phyloP scores from a whole-genome alignment of 37 sponge, comb jelly and placozoan species.

The Hexactinellida sp. region DNA sequence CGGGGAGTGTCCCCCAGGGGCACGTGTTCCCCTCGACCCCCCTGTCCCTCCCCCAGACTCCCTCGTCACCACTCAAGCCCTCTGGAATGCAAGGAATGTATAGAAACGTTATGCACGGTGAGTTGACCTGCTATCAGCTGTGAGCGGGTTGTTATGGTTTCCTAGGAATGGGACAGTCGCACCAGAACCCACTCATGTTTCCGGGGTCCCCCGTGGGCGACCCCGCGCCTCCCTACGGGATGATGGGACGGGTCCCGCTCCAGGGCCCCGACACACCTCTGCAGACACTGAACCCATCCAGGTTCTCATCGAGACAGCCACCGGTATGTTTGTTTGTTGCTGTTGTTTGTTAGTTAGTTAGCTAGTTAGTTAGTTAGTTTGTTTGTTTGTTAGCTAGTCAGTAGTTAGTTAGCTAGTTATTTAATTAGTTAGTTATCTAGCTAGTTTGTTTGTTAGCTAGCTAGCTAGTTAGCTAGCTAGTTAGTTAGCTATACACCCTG shows the following conservation, averaged over 20 bases:
- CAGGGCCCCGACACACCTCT: background rate
- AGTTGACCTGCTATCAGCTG: background rate
- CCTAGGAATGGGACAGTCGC: background rate
- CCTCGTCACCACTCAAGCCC: constrained; percentile 9
- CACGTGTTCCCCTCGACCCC: background rate
- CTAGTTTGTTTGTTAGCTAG: no score
- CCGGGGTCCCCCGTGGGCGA: background rate
- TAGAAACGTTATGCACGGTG: background rate
- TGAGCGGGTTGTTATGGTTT: no score
- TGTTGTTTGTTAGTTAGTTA: no score
- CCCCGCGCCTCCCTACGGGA: background rate
- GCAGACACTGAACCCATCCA: background rate
- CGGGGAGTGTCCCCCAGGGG: background rate
- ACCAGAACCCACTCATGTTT: background rate
- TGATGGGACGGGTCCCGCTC: background rate
- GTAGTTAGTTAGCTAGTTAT: no score
- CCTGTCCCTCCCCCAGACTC: background rate
- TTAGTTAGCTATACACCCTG: background rate
- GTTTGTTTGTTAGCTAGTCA: no score
- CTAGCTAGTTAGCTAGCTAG: no score
- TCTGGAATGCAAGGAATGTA: background rate
- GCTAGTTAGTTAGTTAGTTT: no score
- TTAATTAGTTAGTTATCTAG: no score
- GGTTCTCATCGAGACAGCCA: background rate
- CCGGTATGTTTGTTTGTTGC: no score